Evolutionary conservation across 2,888 invertebrate species (phyloP).

Genomic region (Cephus rjabovi): DNA sequence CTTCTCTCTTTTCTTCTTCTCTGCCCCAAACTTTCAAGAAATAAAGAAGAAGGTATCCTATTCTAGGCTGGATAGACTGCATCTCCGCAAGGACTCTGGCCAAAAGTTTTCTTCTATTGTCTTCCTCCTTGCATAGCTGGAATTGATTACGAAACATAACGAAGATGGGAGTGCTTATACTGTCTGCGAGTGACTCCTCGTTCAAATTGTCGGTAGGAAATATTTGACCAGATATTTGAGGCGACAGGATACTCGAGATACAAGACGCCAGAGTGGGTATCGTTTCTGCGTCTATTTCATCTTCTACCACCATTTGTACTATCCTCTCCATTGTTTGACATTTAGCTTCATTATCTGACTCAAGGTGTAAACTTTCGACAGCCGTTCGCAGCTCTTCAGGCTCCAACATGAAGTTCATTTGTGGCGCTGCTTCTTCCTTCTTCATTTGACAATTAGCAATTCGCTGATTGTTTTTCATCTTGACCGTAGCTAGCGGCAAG

Average conservation of each 20-base stretch:
- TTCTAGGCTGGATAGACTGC: constrained; percentile 74
- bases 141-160: constrained; percentile 88
- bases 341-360: constrained; percentile 71
- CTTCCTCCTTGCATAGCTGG: constrained; percentile 77
- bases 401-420: constrained; percentile 57
- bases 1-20: constrained; percentile 69
- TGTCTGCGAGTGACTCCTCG: constrained; percentile 75
- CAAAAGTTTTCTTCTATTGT: constrained; percentile 81
- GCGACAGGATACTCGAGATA: constrained; percentile 70
- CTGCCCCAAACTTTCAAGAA: constrained; percentile 84
- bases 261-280: constrained; percentile 71
- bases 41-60: constrained; percentile 90
- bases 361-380: constrained; percentile 71
- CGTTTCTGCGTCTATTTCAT: constrained; percentile 73
- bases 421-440: constrained; percentile 55
- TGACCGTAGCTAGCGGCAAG: constrained; percentile 82
- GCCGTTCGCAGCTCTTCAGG: constrained; percentile 70
- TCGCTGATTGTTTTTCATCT: constrained; percentile 69
- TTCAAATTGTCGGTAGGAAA: constrained; percentile 71
- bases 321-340: constrained; percentile 76
- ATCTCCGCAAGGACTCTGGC: constrained; percentile 82
- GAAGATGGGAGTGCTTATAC: constrained; percentile 86
- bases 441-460: constrained; percentile 55
- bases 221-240: constrained; percentile 70
- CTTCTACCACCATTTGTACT: constrained; percentile 72